Evolutionary conservation across 2,888 invertebrate species (phyloP).

Genomic region (Philonicus albiceps): DNA sequence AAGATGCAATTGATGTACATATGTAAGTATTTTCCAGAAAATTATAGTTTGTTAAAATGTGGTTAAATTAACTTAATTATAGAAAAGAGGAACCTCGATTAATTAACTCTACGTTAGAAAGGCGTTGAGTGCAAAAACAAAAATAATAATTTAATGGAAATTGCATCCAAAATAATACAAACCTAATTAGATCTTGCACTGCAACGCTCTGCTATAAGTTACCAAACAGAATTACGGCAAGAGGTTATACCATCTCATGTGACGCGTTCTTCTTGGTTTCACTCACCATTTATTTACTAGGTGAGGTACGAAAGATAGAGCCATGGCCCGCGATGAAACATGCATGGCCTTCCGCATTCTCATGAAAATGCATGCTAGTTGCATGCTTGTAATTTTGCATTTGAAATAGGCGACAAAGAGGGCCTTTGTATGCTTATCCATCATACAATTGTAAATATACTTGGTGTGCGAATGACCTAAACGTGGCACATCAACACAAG

Average conservation of each 20-base stretch:
- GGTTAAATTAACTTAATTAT: too few species aligned
- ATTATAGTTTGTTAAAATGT: too few species aligned
- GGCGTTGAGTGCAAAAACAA: not conserved
- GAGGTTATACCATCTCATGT: not conserved
- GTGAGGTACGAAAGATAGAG: conserved; percentile 28
- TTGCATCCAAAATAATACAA: not conserved
- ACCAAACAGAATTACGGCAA: not conserved
- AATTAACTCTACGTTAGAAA: not conserved
- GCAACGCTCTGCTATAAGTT: not conserved
- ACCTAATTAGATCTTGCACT: not conserved
- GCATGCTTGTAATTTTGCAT: conserved; percentile 37
- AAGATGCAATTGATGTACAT: too few species aligned
- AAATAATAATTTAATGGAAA: not conserved
- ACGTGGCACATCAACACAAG: not conserved
- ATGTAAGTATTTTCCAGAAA: too few species aligned
- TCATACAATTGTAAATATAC: not conserved
- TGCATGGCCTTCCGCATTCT: conserved; percentile 46
- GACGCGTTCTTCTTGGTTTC: conserved; percentile 6
- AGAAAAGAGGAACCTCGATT: not conserved
- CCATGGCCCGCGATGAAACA: conserved; percentile 41
- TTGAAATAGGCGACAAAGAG: conserved; percentile 27
- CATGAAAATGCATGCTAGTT: conserved; percentile 43
- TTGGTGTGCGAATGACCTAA: not conserved
- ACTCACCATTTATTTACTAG: conserved; percentile 22
- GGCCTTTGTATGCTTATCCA: conserved; percentile 18